A percentile compares a stretch with the other conserved stretches of the same genome.
phyloP scores from a whole-genome alignment of 2,888 invertebrate genomes.

The Nematopogon swammerdamellus region DNA sequence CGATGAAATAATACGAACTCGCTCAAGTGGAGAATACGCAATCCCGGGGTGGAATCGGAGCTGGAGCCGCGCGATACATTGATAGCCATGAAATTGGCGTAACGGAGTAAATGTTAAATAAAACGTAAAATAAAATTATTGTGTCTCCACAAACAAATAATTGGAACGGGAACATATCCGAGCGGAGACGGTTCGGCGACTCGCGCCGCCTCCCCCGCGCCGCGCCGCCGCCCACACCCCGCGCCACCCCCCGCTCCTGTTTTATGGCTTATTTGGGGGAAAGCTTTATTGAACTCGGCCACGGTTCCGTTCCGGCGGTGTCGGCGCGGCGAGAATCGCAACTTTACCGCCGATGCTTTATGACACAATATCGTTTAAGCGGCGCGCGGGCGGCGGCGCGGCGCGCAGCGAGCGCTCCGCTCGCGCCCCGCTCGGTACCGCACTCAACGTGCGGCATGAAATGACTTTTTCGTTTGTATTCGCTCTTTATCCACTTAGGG shows the following conservation, averaged over 20 bases:
- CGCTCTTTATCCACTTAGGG: conserved; percentile 55
- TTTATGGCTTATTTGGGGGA: conserved; percentile 57
- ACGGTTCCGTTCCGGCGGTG: conserved; percentile 25
- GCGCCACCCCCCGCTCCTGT: conserved; percentile 32
- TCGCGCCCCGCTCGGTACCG: conserved; percentile 20
- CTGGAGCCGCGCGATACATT: conserved; percentile 54
- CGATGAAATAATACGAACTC: conserved; percentile 28
- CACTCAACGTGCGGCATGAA: conserved; percentile 47
- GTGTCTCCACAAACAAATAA: conserved; percentile 56
- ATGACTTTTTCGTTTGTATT: conserved; percentile 55
- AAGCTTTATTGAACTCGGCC: conserved; percentile 54
- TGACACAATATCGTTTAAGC: not conserved
- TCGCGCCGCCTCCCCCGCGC: conserved; percentile 13
- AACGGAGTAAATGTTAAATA: conserved; percentile 58
- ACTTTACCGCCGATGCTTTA: too few relatives aligned
- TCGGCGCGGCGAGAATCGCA: not conserved
- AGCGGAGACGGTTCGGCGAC: not conserved
- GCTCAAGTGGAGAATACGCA: conserved; percentile 53
- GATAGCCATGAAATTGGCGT: conserved; percentile 57
- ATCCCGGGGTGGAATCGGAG: conserved; percentile 53
- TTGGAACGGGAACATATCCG: conserved; percentile 41
- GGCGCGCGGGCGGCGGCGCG: conserved; percentile 2
- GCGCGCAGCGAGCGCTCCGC: conserved; percentile 17
- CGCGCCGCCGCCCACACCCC: conserved; percentile 32
- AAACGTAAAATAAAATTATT: conserved; percentile 58